Evolutionary conservation across 2,113 vertebrate genomes (phyloP).

Genomic region (Platysternon megacephalum): DNA sequence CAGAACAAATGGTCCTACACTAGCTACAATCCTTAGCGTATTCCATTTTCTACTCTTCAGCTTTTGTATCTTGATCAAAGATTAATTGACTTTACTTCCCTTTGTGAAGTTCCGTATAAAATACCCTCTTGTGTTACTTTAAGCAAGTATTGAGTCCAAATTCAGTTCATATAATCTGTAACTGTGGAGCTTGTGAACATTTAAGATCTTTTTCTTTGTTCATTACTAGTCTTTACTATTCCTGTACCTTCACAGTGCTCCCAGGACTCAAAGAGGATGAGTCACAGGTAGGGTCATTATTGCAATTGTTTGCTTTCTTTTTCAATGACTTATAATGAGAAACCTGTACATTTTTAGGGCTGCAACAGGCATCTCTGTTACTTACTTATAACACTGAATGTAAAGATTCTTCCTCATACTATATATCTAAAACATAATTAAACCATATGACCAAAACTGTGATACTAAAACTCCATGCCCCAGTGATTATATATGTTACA

Average conservation of each 20-base stretch:
- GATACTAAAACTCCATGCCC: neutral
- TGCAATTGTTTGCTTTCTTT: neutral
- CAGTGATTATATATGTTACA: neutral
- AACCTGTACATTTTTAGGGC: neutral
- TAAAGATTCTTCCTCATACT: neutral
- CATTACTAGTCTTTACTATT: neutral
- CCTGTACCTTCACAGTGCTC: neutral
- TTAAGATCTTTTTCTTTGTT: constrained; percentile 8
- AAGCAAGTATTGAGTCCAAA: neutral
- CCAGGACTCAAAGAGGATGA: neutral
- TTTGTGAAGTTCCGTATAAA: neutral
- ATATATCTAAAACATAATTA: neutral
- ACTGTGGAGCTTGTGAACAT: neutral
- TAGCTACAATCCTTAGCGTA: neutral
- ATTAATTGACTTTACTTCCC: neutral
- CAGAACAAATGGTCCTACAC: neutral
- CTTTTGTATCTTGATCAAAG: constrained; percentile 35
- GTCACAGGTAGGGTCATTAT: neutral
- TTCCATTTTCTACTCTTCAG: neutral
- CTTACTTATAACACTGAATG: neutral
- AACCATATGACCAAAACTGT: neutral
- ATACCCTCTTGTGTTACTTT: neutral
- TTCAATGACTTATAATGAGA: neutral
- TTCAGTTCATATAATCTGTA: neutral
- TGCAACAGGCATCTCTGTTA: neutral